These are phyloP conservation scores for Caenorhabditis japonica DNA, from an alignment of 2,888 invertebrate genomes.

Conservation along the genomic window DNA sequence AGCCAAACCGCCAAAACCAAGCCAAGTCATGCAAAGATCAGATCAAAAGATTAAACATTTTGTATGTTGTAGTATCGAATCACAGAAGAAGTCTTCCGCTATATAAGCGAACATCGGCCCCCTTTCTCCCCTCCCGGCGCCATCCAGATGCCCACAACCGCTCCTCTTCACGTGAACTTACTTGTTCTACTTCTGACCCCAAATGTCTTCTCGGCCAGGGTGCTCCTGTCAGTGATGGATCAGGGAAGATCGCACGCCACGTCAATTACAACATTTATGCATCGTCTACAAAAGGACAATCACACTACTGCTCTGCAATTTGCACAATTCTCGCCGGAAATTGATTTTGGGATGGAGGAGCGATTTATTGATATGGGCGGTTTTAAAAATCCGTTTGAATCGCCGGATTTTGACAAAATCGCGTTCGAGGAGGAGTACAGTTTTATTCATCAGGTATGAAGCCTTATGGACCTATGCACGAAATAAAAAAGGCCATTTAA, in stretches of 20 bases:
- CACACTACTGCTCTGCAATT: slow-evolving; percentile 32
- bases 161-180: neutral
- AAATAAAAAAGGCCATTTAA: too few relatives aligned
- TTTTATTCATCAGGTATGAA: slow-evolving; percentile 37
- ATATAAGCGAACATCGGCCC: too few relatives aligned
- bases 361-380: slow-evolving; percentile 26
- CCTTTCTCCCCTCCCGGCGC: too few relatives aligned
- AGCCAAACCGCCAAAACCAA: neutral
- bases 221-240: slow-evolving; percentile 36
- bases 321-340: slow-evolving; percentile 23
- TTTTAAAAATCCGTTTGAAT: slow-evolving; percentile 35
- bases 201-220: slow-evolving; percentile 9
- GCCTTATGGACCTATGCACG: too few relatives aligned
- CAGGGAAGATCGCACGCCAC: slow-evolving; percentile 44
- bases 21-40: neutral
- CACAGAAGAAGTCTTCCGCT: neutral
- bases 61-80: slow-evolving; percentile 41
- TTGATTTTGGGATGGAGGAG: slow-evolving; percentile 43
- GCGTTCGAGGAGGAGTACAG: slow-evolving; percentile 34
- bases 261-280: slow-evolving; percentile 39
- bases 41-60: slow-evolving; percentile 10
- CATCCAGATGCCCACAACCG: too few relatives aligned
- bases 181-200: neutral
- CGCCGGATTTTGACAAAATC: slow-evolving; percentile 33
- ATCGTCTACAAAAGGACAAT: slow-evolving; percentile 41